phyloP scores from a whole-genome alignment of 2,888 invertebrate genomes.

The Hesperia comma region DNA sequence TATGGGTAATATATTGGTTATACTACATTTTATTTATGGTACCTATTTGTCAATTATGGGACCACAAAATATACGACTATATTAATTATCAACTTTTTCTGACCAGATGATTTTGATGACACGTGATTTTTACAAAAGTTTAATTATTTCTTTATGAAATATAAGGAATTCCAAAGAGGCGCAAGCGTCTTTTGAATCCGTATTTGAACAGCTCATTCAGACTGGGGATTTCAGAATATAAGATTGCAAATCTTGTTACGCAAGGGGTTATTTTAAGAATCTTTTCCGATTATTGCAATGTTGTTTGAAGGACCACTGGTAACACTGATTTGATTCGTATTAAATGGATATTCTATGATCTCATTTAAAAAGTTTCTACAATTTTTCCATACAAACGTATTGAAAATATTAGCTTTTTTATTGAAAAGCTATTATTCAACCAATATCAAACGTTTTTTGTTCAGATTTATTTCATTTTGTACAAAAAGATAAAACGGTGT shows the following conservation, averaged over 20 bases:
- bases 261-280: not conserved
- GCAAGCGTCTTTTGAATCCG: constrained; percentile 16
- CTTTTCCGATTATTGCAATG: not conserved
- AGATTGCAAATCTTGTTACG: not conserved
- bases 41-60: too few relatives aligned
- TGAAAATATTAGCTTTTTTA: constrained; percentile 9
- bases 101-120: too few relatives aligned
- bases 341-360: not conserved
- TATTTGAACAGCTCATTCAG: constrained; percentile 14
- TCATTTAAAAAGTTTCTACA: not conserved
- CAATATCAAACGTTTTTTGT: not conserved
- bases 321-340: not conserved
- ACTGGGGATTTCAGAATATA: not conserved
- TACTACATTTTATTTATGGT: too few relatives aligned
- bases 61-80: too few relatives aligned
- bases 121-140: too few relatives aligned
- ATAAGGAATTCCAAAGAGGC: not conserved
- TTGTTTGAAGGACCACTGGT: not conserved
- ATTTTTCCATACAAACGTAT: not conserved
- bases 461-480: not conserved
- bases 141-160: too few relatives aligned
- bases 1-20: too few relatives aligned
- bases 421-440: constrained; percentile 1
- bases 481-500: too few relatives aligned
- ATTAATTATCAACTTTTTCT: too few relatives aligned